Evolutionary conservation across 2,797 vertebrate genomes (phyloP).

Genomic region (Halcyon chelicuti): DNA sequence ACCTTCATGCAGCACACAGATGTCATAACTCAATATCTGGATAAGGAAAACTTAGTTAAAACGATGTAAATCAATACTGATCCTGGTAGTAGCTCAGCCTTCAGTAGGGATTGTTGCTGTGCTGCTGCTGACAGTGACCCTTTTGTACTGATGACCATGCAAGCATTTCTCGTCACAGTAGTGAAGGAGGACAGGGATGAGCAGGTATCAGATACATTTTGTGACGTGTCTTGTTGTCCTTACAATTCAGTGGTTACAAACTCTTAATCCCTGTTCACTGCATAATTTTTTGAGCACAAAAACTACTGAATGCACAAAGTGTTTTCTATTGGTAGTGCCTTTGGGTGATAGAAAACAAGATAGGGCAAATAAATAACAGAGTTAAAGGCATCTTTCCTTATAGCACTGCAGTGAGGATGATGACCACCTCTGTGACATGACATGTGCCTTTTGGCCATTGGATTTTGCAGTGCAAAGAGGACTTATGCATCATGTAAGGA

Average conservation of each 20-base stretch:
- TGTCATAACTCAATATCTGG: background rate
- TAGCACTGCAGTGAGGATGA: background rate
- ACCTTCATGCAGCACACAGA: background rate
- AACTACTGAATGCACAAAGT: background rate
- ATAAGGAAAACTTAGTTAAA: background rate
- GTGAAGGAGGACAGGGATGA: background rate
- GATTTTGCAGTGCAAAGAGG: background rate
- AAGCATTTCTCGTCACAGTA: background rate
- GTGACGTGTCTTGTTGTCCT: background rate
- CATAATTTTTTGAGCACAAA: background rate
- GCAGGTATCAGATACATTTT: background rate
- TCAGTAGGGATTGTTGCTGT: background rate
- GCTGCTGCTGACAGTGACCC: background rate
- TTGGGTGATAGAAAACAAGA: background rate
- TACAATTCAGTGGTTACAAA: background rate
- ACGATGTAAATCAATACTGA: too few species aligned
- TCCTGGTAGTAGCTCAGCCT: background rate
- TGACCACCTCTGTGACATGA: background rate
- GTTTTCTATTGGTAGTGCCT: background rate
- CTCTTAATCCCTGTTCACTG: background rate
- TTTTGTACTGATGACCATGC: background rate
- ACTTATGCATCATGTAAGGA: background rate
- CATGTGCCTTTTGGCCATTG: background rate
- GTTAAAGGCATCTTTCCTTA: background rate
- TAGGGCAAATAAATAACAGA: background rate